A percentile compares a stretch with the other conserved stretches of the same genome.
These are phyloP conservation scores for Mirounga angustirostris DNA, from an alignment of 2,113 vertebrate genomes.

Conservation along the genomic window DNA sequence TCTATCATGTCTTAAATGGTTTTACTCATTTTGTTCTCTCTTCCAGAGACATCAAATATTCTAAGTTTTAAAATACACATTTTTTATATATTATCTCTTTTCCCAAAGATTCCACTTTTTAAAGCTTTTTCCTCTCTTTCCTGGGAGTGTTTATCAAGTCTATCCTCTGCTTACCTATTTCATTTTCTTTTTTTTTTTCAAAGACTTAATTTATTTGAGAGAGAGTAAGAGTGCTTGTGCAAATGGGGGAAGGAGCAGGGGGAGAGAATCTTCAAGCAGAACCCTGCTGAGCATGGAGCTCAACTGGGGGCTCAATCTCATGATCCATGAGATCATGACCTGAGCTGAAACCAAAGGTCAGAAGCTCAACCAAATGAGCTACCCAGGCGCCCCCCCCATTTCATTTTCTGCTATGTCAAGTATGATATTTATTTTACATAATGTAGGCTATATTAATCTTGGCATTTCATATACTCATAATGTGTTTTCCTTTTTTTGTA, in stretches of 20 bases:
- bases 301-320: neutral
- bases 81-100: neutral
- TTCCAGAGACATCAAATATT: neutral
- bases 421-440: conserved; percentile 48
- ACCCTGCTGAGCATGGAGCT: neutral
- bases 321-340: neutral
- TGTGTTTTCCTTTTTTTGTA: neutral
- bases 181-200: neutral
- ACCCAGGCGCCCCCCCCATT: neutral
- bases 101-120: neutral
- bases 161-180: neutral
- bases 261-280: neutral
- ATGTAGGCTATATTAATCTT: neutral
- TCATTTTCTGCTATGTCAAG: conserved; percentile 45
- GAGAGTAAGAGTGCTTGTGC: neutral
- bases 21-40: neutral
- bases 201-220: neutral
- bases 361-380: neutral
- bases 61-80: neutral
- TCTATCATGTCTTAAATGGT: neutral
- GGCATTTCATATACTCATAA: neutral
- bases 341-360: neutral
- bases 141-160: neutral
- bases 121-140: neutral
- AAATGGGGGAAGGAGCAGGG: neutral